Percentiles rank a stretch among this genome's conserved stretches.
Evolutionary conservation across 2,113 vertebrate genomes (phyloP).

Genomic region (Empidonax alnorum): DNA sequence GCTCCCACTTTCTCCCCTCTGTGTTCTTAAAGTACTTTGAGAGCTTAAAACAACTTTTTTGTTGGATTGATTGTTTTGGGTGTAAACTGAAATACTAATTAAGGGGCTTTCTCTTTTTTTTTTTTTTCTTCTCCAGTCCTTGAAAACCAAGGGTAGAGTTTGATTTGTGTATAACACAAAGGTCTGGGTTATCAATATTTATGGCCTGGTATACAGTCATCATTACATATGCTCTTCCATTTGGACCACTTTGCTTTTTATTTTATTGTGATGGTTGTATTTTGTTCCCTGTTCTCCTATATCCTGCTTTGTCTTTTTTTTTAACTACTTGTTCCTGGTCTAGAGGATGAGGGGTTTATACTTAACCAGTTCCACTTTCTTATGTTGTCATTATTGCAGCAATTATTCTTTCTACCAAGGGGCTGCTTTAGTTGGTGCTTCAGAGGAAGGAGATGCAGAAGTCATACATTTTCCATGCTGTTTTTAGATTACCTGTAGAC

Average conservation of each 20-base stretch:
- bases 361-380: background rate
- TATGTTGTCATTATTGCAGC: background rate
- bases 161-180: background rate
- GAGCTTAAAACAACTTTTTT: background rate
- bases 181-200: background rate
- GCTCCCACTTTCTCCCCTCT: rapidly evolving
- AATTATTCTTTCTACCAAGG: background rate
- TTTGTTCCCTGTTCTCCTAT: background rate
- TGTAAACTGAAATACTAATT: background rate
- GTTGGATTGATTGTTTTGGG: background rate
- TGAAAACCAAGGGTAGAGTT: background rate
- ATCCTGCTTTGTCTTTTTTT: background rate
- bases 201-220: background rate
- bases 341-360: background rate
- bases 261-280: background rate
- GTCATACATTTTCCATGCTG: rapidly evolving
- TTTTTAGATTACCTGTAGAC: background rate
- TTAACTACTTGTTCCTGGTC: background rate
- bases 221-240: rapidly evolving
- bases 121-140: background rate
- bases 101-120: background rate
- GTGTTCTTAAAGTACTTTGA: background rate
- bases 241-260: background rate
- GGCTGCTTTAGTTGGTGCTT: background rate
- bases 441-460: background rate